Conservation (phyloP, 2,113 vertebrate genomes). For the cat (Felis catus) region DNA sequence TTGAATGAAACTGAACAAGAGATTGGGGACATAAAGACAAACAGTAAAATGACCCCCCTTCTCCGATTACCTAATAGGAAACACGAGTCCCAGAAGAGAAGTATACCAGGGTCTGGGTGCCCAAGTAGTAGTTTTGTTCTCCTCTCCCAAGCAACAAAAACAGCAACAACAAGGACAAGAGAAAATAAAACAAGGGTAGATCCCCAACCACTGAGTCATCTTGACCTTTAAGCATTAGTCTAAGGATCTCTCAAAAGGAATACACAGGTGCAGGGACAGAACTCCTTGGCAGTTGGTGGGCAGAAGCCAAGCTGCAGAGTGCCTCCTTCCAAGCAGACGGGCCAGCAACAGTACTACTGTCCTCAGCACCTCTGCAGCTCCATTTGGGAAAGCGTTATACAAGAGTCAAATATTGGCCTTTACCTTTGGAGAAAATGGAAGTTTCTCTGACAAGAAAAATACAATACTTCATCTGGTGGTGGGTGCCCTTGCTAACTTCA, state of each 20-base stretch:
- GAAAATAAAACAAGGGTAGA: neutral
- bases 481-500: neutral
- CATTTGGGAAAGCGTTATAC: neutral
- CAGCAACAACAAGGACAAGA: neutral
- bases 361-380: neutral
- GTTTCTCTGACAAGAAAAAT: neutral
- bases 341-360: neutral
- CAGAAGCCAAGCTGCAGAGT: slow-evolving; percentile 60
- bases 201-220: neutral
- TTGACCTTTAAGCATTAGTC: neutral
- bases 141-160: neutral
- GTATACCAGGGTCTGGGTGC: neutral
- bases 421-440: neutral
- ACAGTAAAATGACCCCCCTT: neutral
- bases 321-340: neutral
- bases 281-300: slow-evolving; percentile 62
- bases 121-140: neutral
- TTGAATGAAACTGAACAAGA: neutral
- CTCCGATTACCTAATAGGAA: neutral
- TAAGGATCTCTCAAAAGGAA: slow-evolving; percentile 55
- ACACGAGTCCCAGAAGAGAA: neutral
- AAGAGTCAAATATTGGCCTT: neutral
- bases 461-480: neutral
- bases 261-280: slow-evolving; percentile 39
- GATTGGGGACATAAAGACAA: neutral